Evolutionary conservation across 2,113 vertebrate genomes (phyloP), one percentile per base, ranked within the genome.

Genomic region (Eidolon helvum): DNA sequence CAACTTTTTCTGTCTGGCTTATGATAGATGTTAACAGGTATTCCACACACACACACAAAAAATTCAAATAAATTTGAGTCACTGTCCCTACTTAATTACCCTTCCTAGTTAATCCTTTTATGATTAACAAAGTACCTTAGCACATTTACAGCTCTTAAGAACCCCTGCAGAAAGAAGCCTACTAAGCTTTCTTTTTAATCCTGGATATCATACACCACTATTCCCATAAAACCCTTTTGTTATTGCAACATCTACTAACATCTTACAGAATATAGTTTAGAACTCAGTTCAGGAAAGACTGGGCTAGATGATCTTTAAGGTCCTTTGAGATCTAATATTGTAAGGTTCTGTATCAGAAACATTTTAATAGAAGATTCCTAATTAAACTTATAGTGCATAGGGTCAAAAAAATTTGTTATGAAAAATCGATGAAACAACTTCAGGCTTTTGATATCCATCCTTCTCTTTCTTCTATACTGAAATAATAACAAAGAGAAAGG

Each of bases 1-100:
- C 15, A 50, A 50, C 4, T 50, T 50, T 50, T 50, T 50, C 50
- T 50, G 50, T 50, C 50, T 50, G 50, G 50, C 14, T 95, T 85
- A 75, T 79, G 33, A 61, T 63, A 77, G 55, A 43, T 35, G 77
- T 80, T 85, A 77, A 68, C n/a, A 89, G 35, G 30, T 83, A 2
- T 77, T 82, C 38, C 72, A 93, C 43, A 61, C 19, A 50, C 50
- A 50, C 77, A 85, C 4, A 43, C 4, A 92, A 90, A 94, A 19
- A 88, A 77, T 85, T 91, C 7, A 88, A 93, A 75, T 61, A 84
- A 77, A 90, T 83, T 38, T 82, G 77, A 84, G 22, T 68, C 40
- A 50, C 26, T 3, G 26, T 87, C 50, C 72, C 43, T 33, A 87
- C 28, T 79, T 87, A 80, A 61, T 40, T 63, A 75, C 28, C 35